Evolutionary conservation across 2,888 invertebrate species (phyloP).

Genomic region (Metopia argyrocephala): DNA sequence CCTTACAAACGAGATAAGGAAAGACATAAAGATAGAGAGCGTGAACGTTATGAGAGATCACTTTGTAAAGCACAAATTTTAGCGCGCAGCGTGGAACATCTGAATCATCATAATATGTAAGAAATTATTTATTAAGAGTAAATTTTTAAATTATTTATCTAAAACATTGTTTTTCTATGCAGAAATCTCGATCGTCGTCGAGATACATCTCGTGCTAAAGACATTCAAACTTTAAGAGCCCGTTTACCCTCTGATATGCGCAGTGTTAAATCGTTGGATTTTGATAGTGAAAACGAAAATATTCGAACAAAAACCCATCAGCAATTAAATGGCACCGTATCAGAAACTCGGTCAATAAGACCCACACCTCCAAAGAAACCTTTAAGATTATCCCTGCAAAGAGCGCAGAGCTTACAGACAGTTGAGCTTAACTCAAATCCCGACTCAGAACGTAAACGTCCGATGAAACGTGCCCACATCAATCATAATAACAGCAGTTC

Average conservation of each 20-base stretch:
- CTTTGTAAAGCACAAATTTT: slow-evolving; percentile 70
- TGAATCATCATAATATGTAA: slow-evolving; percentile 76
- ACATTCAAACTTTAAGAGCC: slow-evolving; percentile 68
- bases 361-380: slow-evolving; percentile 93
- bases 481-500: slow-evolving; percentile 70
- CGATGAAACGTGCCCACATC: slow-evolving; percentile 76
- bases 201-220: slow-evolving; percentile 69
- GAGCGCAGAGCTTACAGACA: slow-evolving; percentile 90
- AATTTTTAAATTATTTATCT: not conserved
- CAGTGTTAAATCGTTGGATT: slow-evolving; percentile 86
- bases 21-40: slow-evolving; percentile 68
- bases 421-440: slow-evolving; percentile 78
- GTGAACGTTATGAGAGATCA: slow-evolving; percentile 71
- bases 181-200: slow-evolving; percentile 72
- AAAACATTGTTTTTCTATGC: not conserved
- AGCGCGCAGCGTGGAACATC: slow-evolving; percentile 77
- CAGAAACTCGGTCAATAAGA: slow-evolving; percentile 81
- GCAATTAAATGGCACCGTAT: slow-evolving; percentile 80
- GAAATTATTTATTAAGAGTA: slow-evolving; percentile 25
- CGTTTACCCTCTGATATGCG: slow-evolving; percentile 76
- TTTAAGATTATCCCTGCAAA: slow-evolving; percentile 88
- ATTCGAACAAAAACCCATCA: slow-evolving; percentile 56
- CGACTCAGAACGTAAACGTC: slow-evolving; percentile 76
- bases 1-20: slow-evolving; percentile 73
- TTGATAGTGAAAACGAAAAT: slow-evolving; percentile 85